phyloP scores from a whole-genome alignment of 2,113 vertebrate genomes.

The Lepus europaeus region DNA sequence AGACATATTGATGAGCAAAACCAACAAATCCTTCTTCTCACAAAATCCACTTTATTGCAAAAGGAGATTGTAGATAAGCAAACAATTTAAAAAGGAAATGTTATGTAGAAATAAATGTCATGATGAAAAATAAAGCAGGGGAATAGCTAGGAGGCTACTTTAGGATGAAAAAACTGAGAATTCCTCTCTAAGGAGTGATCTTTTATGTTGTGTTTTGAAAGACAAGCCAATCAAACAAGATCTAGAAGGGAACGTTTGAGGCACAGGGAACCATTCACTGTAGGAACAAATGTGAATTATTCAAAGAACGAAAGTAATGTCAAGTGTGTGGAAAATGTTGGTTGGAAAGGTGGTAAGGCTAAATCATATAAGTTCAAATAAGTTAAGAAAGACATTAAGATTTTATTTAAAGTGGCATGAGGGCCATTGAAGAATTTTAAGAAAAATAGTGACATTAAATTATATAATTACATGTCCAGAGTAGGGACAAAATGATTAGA shows the following conservation, averaged over 20 bases:
- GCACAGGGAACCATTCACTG: neutral
- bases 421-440: neutral
- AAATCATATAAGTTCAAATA: neutral
- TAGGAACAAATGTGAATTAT: neutral
- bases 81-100: neutral
- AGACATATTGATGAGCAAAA: neutral
- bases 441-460: neutral
- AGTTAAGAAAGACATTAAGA: neutral
- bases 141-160: neutral
- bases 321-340: fast-evolving
- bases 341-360: neutral
- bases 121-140: neutral
- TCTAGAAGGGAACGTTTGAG: neutral
- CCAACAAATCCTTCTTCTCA: neutral
- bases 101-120: neutral
- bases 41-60: slow-evolving; percentile 25
- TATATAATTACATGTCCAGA: neutral
- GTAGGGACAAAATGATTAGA: neutral
- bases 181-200: neutral
- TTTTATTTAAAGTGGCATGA: neutral
- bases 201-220: neutral
- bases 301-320: neutral
- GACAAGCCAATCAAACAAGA: neutral
- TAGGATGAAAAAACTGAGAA: neutral
- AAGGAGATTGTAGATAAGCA: neutral